Percentiles rank a stretch among this genome's conserved stretches.
Evolutionary conservation across 2,113 vertebrate genomes (phyloP).

Genomic region (Microcebus jonahi): DNA sequence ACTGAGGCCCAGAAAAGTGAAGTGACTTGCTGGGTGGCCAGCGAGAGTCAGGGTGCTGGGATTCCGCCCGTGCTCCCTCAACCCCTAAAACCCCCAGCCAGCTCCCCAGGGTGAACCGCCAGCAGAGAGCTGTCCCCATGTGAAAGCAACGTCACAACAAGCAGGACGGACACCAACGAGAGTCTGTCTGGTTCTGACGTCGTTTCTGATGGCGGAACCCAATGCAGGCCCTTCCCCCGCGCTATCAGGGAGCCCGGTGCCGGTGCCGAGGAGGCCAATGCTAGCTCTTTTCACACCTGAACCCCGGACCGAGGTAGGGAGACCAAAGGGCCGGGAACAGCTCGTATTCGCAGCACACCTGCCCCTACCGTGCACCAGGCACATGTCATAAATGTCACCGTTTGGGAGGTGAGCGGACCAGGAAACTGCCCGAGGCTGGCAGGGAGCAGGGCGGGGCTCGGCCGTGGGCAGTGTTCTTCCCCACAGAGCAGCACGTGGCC

Average conservation of each 20-base stretch:
- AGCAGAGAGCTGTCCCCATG: rapidly evolving
- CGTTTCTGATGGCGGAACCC: not conserved
- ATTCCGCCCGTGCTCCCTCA: not conserved
- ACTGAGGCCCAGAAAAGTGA: not conserved
- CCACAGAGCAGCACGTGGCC: not conserved
- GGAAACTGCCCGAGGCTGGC: not conserved
- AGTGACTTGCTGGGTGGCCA: not conserved
- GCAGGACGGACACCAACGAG: not conserved
- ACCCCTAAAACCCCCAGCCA: too few relatives aligned
- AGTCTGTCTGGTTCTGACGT: rapidly evolving
- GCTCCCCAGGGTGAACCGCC: rapidly evolving
- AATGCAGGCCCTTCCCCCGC: not conserved
- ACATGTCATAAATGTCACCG: rapidly evolving
- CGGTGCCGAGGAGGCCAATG: not conserved
- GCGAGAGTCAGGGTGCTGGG: not conserved
- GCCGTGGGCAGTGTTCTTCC: not conserved
- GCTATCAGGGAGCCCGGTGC: not conserved
- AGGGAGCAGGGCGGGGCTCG: not conserved
- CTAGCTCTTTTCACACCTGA: too few relatives aligned
- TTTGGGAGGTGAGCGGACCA: not conserved
- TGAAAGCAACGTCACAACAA: not conserved
- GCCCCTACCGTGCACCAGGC: rapidly evolving
- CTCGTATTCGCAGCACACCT: rapidly evolving
- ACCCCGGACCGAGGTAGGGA: not conserved
- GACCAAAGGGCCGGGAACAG: not conserved